A percentile compares a stretch with the other conserved stretches of the same genome.
These are phyloP conservation scores for Percopsis omiscomaycus DNA, from an alignment of 2,797 vertebrate genomes.

Conservation along the genomic window DNA sequence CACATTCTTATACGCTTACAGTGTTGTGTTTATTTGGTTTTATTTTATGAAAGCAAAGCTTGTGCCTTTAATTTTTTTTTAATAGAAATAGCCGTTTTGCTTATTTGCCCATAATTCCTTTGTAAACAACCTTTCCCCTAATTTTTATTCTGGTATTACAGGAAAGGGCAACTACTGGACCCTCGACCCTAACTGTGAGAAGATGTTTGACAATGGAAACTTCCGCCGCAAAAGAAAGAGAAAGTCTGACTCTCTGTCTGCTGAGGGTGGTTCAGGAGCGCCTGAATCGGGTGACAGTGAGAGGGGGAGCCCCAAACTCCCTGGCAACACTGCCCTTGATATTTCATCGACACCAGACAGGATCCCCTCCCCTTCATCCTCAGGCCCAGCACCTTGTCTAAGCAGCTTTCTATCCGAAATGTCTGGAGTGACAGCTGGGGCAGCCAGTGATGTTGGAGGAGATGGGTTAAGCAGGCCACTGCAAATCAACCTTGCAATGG, in stretches of 20 bases:
- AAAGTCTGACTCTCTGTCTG: constrained; percentile 84
- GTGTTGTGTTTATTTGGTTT: neutral
- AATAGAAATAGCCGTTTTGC: neutral
- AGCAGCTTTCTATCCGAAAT: constrained; percentile 92
- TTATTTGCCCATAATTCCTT: neutral
- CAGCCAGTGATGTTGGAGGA: constrained; percentile 73
- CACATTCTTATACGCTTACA: neutral
- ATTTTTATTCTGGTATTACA: constrained; percentile 51
- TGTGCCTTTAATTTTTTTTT: neutral
- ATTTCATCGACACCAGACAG: constrained; percentile 83
- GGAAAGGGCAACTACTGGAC: constrained; percentile 99
- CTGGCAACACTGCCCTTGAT: constrained; percentile 72
- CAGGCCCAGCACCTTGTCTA: constrained; percentile 82
- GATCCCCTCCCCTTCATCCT: constrained; percentile 78
- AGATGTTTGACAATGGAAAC: constrained; percentile 99
- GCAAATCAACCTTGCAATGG: constrained; percentile 82
- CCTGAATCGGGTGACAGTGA: constrained; percentile 76
- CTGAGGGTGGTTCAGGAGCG: constrained; percentile 59
- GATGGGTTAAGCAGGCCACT: constrained; percentile 76
- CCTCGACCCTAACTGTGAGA: constrained; percentile 97
- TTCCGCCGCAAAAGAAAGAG: constrained; percentile 98
- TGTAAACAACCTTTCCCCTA: neutral
- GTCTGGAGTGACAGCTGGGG: constrained; percentile 74
- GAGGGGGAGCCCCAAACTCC: constrained; percentile 79
- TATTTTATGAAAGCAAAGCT: neutral